Evolutionary conservation across 2,113 vertebrate genomes (phyloP).

Genomic region (Okapia johnstoni): DNA sequence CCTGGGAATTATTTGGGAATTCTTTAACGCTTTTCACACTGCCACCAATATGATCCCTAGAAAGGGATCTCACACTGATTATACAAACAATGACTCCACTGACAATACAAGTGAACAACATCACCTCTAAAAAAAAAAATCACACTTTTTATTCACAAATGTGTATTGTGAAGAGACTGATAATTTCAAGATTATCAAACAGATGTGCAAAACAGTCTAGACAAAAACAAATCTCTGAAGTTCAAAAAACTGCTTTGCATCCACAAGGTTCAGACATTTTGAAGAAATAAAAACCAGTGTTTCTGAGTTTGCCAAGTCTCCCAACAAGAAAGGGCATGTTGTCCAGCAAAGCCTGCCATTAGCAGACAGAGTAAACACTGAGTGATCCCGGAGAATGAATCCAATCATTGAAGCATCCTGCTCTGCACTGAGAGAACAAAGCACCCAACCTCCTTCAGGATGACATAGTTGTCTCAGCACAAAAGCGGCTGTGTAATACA

Average conservation of each 20-base stretch:
- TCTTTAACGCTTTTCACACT: background rate
- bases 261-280: slow-evolving; percentile 55
- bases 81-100: background rate
- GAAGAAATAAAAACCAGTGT: slow-evolving; percentile 48
- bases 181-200: background rate
- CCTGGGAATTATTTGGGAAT: background rate
- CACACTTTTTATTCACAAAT: background rate
- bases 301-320: slow-evolving; percentile 56
- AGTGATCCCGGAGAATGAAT: slow-evolving; percentile 60
- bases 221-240: slow-evolving; percentile 29
- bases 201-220: slow-evolving; percentile 16
- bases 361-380: slow-evolving; percentile 57
- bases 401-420: slow-evolving; percentile 64
- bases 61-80: background rate
- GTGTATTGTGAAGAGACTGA: background rate
- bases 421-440: slow-evolving; percentile 42
- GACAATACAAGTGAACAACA: background rate
- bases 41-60: background rate
- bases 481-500: background rate
- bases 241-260: slow-evolving; percentile 44
- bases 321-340: slow-evolving; percentile 75
- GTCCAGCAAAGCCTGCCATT: slow-evolving; percentile 58
- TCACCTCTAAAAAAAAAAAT: background rate
- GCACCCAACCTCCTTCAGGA: background rate
- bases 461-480: background rate